Base-by-base conservation (phyloP, 2,113 vertebrate genomes). In the Chaetodon trifascialis region DNA sequence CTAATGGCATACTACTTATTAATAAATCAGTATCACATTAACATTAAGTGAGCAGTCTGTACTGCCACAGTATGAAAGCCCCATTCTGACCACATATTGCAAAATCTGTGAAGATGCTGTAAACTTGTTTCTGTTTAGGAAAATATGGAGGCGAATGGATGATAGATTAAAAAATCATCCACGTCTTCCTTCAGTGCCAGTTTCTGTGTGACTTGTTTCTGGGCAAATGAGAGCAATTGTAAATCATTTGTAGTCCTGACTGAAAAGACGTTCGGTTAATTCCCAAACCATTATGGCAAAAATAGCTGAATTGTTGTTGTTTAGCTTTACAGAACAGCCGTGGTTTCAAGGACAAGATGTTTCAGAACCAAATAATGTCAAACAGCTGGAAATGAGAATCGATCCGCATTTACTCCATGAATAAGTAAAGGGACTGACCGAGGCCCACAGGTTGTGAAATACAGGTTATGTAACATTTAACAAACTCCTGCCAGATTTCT, bases 381-480 rank as follows among this genome's bases (percentile, higher is more conserved):
- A 78, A 77, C 3, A 40, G 79, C 49, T 73, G 56, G 67, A 87
- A 86, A 72, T 78, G 58, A 82, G 54, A 85, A 81, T 77, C 2
- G 16, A 76, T 86, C 71, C 80, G 64, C 51, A 80, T 91, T 86
- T 73, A 44, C 76, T 68, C 59, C 49, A 80, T 79, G 38, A 93
- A 89, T 89, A 80, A 87, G 88, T 83, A 85, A 90, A 92, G 84
- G 79, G 86, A 91, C 80, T 71, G 80, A 79, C 79, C 66, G 77
- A 74, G 70, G 60, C 83, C 76, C 64, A 64, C 76, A 67, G 82
- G 74, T 93, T 93, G 86, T 86, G 91, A 91, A 93, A 93, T 47
- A 62, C 88, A 85, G 83, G 83, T 92, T 92, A 77, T 83, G 85
- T 88, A 92, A 94, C 87, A 73, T 86, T 89, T 89, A 85, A 89